Conservation (phyloP, 2,113 vertebrate genomes). For the Notechis scutatus region DNA sequence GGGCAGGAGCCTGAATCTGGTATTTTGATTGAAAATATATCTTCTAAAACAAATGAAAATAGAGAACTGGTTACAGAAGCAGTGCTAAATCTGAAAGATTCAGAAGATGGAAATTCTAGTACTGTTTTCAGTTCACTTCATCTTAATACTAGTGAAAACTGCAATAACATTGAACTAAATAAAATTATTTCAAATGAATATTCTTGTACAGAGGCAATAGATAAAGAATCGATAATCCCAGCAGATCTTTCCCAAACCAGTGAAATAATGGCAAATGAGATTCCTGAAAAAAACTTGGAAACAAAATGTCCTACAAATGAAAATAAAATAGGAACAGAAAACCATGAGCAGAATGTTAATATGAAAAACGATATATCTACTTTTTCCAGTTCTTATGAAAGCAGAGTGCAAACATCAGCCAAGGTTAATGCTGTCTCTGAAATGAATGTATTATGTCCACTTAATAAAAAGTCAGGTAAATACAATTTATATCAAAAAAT, state of each 20-base stretch:
- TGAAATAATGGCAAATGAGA: background rate
- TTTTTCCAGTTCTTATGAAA: slow-evolving; percentile 43
- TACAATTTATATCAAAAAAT: rapidly evolving
- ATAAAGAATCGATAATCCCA: background rate
- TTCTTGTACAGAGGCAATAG: background rate
- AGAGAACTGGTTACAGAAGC: slow-evolving; percentile 26
- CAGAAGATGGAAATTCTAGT: background rate
- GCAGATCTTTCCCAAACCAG: slow-evolving; percentile 9
- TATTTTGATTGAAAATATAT: background rate
- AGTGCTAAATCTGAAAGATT: slow-evolving; percentile 37
- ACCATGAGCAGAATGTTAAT: rapidly evolving
- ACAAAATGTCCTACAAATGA: rapidly evolving
- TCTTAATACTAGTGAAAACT: slow-evolving; percentile 9
- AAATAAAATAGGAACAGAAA: rapidly evolving
- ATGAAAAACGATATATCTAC: rapidly evolving
- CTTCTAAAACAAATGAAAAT: background rate
- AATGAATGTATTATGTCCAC: background rate
- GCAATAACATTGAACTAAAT: slow-evolving; percentile 17
- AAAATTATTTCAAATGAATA: background rate
- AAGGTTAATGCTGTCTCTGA: slow-evolving; percentile 18
- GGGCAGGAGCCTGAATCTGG: rapidly evolving
- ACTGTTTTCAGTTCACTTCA: background rate
- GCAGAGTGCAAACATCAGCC: background rate
- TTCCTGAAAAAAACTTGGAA: background rate
- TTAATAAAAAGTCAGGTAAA: slow-evolving; percentile 42